A percentile compares a stretch with the other conserved stretches of the same genome.
These are phyloP conservation scores for Alitta virens DNA, from an alignment of 2,888 invertebrate species.

Conservation along the genomic window DNA sequence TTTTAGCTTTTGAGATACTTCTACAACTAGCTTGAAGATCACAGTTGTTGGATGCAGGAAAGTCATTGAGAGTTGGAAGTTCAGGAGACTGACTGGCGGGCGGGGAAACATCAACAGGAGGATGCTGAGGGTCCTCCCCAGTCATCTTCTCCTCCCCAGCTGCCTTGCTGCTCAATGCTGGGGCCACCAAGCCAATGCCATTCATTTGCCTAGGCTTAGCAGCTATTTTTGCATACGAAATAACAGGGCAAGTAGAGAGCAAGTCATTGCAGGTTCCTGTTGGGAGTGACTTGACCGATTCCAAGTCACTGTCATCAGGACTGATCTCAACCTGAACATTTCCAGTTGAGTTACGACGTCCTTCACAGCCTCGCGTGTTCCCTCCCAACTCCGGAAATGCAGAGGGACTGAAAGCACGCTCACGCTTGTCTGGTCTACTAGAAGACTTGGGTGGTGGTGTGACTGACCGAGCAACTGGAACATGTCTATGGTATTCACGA, in stretches of 20 bases:
- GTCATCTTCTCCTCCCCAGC: background rate
- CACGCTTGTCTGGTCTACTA: background rate
- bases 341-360: conserved; percentile 28
- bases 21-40: conserved; percentile 1
- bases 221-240: conserved; percentile 48
- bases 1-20: background rate
- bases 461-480: conserved; percentile 12
- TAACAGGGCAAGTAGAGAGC: conserved; percentile 17
- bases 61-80: background rate
- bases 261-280: conserved; percentile 26
- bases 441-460: conserved; percentile 22
- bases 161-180: background rate
- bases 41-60: conserved; percentile 1
- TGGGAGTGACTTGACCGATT: conserved; percentile 49
- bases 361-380: conserved; percentile 3
- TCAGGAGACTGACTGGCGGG: background rate
- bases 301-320: conserved; percentile 42
- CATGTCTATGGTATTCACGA: background rate
- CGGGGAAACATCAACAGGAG: background rate
- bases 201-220: conserved; percentile 33
- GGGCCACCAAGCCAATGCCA: background rate
- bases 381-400: conserved; percentile 42
- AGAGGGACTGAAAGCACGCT: conserved; percentile 44
- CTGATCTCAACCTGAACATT: conserved; percentile 22
- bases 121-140: background rate